phyloP scores from a whole-genome alignment of 2,888 invertebrate genomes.

The Parasteatoda lunata region DNA sequence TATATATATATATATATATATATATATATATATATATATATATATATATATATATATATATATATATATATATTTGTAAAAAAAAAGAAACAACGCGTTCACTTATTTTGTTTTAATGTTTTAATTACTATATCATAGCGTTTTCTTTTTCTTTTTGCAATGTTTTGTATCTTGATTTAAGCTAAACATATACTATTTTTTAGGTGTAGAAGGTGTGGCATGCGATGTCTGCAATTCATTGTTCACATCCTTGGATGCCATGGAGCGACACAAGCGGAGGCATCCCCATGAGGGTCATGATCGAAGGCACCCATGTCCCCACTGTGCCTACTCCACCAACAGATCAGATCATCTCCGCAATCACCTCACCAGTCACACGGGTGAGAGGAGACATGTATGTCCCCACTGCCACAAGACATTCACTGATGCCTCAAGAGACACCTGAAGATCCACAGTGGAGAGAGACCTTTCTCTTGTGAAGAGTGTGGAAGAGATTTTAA shows the following conservation, averaged over 20 bases:
- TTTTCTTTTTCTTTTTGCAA: background rate
- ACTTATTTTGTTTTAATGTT: background rate
- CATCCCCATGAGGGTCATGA: slow-evolving; percentile 3
- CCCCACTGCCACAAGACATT: slow-evolving; percentile 6
- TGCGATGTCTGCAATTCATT: slow-evolving; percentile 1
- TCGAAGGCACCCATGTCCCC: background rate
- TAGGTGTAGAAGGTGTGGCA: background rate
- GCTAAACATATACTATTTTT: background rate
- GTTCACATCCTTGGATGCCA: background rate
- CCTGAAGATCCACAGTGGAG: background rate
- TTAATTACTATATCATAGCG: background rate
- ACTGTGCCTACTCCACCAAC: slow-evolving; percentile 1
- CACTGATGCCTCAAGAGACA: background rate
- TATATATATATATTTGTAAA: background rate
- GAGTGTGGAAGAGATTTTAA: slow-evolving; percentile 2
- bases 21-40: background rate
- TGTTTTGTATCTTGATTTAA: background rate
- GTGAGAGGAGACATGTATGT: slow-evolving; percentile 11
- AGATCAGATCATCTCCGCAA: background rate
- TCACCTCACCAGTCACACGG: slow-evolving; percentile 4
- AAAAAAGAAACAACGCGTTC: background rate
- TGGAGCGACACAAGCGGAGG: background rate
- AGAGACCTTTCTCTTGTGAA: background rate
- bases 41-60: background rate
- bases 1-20: too few relatives aligned